Evolutionary conservation across 2,113 vertebrate species (phyloP).

Genomic region (Capreolus pygargus): DNA sequence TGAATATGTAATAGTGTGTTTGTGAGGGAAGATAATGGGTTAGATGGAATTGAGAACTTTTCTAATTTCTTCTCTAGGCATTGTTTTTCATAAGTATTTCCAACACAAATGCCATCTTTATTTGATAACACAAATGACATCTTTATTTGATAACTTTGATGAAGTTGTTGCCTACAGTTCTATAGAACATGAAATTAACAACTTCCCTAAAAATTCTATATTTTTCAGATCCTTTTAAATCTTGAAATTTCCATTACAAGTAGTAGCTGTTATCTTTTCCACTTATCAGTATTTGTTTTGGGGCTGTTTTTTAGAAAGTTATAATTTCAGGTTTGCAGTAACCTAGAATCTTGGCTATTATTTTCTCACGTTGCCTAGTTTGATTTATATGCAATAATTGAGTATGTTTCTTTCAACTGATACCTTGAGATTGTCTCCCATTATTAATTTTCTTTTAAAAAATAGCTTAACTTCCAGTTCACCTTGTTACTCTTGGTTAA

Average conservation of each 20-base stretch:
- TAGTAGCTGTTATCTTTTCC: neutral
- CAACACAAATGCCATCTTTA: neutral
- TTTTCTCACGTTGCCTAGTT: neutral
- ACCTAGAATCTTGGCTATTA: neutral
- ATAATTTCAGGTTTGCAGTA: neutral
- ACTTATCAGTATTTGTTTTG: neutral
- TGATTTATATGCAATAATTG: neutral
- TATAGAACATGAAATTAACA: neutral
- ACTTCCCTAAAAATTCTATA: neutral
- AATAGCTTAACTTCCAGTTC: neutral
- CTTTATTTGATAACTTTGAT: neutral
- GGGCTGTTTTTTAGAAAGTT: neutral
- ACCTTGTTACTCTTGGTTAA: neutral
- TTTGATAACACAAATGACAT: neutral
- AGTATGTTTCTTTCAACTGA: neutral
- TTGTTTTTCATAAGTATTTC: constrained; percentile 4
- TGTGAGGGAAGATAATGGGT: neutral
- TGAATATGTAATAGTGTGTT: neutral
- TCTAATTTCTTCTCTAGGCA: neutral
- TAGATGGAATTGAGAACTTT: neutral
- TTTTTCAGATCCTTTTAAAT: neutral
- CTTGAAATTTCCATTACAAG: neutral
- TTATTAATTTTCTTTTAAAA: neutral
- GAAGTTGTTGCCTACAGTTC: neutral
- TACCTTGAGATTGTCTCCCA: neutral